A percentile compares a stretch with the other conserved stretches of the same genome.
These are phyloP conservation scores for Chinchilla lanigera DNA, from an alignment of 2,113 vertebrate genomes.

Conservation along the genomic window DNA sequence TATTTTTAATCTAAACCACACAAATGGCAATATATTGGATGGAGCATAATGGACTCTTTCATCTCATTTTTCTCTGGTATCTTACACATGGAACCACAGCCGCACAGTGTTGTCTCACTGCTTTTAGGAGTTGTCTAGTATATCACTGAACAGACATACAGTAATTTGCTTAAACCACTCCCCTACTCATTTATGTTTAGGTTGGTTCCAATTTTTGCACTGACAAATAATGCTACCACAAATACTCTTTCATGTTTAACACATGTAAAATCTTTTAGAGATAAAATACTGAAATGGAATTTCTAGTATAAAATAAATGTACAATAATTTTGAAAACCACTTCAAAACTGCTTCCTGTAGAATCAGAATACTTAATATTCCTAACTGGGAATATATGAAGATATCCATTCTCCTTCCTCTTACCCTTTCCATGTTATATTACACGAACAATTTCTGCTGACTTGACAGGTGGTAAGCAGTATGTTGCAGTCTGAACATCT, in stretches of 20 bases:
- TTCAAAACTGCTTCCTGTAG: conserved; percentile 51
- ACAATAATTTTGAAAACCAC: conserved; percentile 43
- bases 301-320: conserved; percentile 48
- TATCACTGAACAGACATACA: conserved; percentile 11
- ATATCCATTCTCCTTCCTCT: neutral
- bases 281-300: conserved; percentile 54
- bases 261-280: conserved; percentile 33
- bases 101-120: neutral
- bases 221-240: conserved; percentile 41
- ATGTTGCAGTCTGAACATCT: neutral
- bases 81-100: neutral
- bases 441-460: neutral
- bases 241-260: conserved; percentile 37
- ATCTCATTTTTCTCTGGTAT: neutral
- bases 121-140: conserved; percentile 23
- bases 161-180: conserved; percentile 46
- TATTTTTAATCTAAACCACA: neutral
- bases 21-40: conserved; percentile 22
- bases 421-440: neutral
- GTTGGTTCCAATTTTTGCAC: conserved; percentile 48
- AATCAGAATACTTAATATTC: conserved; percentile 43
- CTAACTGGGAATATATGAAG: conserved; percentile 56
- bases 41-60: neutral
- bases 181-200: neutral
- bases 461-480: neutral